Base-by-base conservation (phyloP, 2,113 vertebrate genomes). In the Passer montanus region DNA sequence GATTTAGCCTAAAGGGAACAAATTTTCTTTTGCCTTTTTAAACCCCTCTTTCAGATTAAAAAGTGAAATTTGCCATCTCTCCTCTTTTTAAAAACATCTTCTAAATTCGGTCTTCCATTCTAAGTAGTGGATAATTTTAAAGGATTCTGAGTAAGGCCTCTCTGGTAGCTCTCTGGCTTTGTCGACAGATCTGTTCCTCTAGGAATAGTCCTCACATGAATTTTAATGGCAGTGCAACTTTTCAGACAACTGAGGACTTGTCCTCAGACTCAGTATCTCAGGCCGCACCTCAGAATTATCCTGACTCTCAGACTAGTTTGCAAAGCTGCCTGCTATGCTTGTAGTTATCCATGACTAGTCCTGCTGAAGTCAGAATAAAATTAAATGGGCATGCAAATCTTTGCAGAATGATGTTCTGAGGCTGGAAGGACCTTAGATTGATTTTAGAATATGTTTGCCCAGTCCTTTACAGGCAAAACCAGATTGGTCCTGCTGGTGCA, bases 31-130 rank as follows among this genome's bases (percentile, higher is more conserved):
- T 37, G 13, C 6, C 6, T 41, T 10, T 62, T 59, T 21, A 15
- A 73, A 66, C 9, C 0, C 1, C 5, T 80, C 2, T 62, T 3
- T 1, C n/a, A 44, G 41, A 9, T 6, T 49, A 28, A 60, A 79
- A 64, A 11, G 12, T 84, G 26, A 85, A 78, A 46, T 55, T 14
- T 84, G 6, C 27, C 23, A 73, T 86, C 15, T 59, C 20, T 84
- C 24, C 6, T 4, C 8, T 44, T 59, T 83, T 52, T 23, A 73
- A 85, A 77, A 26, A 58, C 9, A 23, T 4, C 22, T 70, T 27
- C 22, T 69, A n/a, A 77, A 70, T 67, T 49, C 67, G 4, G 5
- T 4, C 15, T 93, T 92, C 69, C 12, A 12, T 46, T 2, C 2
- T 6, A 39, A 5, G 7, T 7, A 49, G 11, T 21, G 17, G 22